These are phyloP conservation scores for Acanthacorydalis orientalis DNA, from an alignment of 2,888 invertebrate species.

Conservation along the genomic window DNA sequence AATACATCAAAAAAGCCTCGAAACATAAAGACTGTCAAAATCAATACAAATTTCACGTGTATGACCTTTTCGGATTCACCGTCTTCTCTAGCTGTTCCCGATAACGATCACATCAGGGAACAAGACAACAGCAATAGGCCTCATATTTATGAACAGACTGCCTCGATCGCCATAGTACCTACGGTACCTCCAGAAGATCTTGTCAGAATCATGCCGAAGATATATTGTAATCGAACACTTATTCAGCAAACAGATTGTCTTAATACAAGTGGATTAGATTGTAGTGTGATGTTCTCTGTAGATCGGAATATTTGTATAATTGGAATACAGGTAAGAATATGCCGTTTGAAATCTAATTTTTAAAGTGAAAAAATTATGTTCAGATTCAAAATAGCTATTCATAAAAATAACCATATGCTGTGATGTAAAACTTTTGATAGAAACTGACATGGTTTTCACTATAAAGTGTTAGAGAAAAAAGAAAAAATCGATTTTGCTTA, in stretches of 20 bases:
- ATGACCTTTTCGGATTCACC: neutral
- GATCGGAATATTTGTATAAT: constrained; percentile 64
- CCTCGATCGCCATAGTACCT: neutral
- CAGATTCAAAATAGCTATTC: no score
- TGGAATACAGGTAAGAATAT: constrained; percentile 42
- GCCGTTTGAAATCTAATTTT: no score
- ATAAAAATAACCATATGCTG: no score
- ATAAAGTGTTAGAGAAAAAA: no score
- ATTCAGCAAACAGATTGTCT: constrained; percentile 53
- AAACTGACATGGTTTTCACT: no score
- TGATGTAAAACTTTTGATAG: no score
- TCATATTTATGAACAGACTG: no score
- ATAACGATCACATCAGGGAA: neutral
- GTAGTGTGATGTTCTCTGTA: constrained; percentile 62
- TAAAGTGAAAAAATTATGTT: no score
- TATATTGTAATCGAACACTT: constrained; percentile 51
- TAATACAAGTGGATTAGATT: constrained; percentile 60
- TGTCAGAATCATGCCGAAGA: constrained; percentile 24
- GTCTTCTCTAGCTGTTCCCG: neutral
- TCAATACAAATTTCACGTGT: neutral
- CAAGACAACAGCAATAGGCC: neutral
- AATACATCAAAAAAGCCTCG: constrained; percentile 35
- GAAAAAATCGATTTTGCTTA: no score
- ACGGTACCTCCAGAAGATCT: neutral
- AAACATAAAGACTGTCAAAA: constrained; percentile 21